These are phyloP conservation scores for Argopecten irradians DNA, from an alignment of 1,140 invertebrate genomes.

Conservation along the genomic window DNA sequence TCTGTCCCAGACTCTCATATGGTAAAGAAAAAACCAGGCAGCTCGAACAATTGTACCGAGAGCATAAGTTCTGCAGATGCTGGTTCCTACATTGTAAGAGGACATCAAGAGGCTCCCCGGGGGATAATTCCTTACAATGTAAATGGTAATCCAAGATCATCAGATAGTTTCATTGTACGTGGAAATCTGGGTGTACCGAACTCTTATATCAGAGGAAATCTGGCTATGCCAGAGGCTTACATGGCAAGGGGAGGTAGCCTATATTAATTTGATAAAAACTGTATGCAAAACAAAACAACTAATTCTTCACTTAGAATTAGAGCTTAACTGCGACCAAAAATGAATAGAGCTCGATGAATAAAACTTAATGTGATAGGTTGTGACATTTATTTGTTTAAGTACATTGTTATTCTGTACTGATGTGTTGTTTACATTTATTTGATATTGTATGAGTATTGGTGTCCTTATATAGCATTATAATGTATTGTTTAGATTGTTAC, in stretches of 20 bases:
- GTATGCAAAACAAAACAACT: neutral
- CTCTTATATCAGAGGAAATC: neutral
- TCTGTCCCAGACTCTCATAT: neutral
- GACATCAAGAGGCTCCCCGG: neutral
- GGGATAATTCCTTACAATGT: neutral
- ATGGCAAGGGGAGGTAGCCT: neutral
- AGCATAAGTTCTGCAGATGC: neutral
- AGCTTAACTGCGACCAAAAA: too few species aligned
- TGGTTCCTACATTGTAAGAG: neutral
- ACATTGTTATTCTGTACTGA: too few species aligned
- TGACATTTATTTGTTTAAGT: too few species aligned
- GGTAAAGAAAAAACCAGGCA: neutral
- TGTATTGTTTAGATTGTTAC: too few species aligned
- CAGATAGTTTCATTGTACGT: neutral
- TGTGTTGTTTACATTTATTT: too few species aligned
- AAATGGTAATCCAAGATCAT: neutral
- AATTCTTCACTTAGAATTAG: neutral
- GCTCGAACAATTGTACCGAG: neutral
- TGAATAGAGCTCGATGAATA: too few species aligned
- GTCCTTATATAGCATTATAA: too few species aligned
- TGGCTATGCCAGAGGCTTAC: neutral
- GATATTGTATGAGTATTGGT: too few species aligned
- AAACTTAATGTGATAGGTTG: too few species aligned
- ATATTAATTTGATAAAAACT: neutral
- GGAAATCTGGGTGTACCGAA: conserved; percentile 2